Evolutionary conservation across 1,140 invertebrate species (phyloP).

Genomic region (Anthonomus grandis): DNA sequence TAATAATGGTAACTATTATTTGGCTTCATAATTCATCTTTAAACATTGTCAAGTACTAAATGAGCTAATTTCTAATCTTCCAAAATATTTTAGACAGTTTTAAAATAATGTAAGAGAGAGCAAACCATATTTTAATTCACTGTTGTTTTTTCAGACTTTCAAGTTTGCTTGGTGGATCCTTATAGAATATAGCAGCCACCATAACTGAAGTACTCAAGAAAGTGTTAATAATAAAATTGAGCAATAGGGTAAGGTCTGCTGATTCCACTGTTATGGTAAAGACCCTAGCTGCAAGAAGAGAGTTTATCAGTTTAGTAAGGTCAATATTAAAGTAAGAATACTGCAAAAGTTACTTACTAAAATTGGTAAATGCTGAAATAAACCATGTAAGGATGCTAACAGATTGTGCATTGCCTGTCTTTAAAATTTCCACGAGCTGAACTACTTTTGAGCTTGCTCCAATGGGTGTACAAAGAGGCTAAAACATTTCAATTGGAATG

Average conservation of each 20-base stretch:
- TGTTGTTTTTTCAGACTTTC: no score
- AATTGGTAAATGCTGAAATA: conserved; percentile 65
- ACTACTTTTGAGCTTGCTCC: conserved; percentile 67
- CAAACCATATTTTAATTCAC: no score
- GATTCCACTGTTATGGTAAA: conserved; percentile 66
- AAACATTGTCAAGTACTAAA: no score
- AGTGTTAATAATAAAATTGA: conserved; percentile 63
- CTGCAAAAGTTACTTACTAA: conserved; percentile 56
- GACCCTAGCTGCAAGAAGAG: conserved; percentile 57
- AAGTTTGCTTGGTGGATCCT: no score
- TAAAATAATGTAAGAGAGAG: no score
- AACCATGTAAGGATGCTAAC: conserved; percentile 66
- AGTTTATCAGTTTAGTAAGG: neutral
- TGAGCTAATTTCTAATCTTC: no score
- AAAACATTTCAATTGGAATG: conserved; percentile 49
- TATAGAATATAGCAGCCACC: conserved; percentile 56
- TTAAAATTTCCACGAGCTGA: conserved; percentile 62
- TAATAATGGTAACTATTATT: no score
- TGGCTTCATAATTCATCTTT: no score
- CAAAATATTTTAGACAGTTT: no score
- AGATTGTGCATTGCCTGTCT: conserved; percentile 59
- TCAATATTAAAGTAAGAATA: neutral
- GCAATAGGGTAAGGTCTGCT: conserved; percentile 59
- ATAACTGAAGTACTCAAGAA: conserved; percentile 58
- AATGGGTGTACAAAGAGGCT: conserved; percentile 67